Evolutionary conservation across 2,113 vertebrate species (phyloP), one percentile per base, ranked within the genome.

Genomic region (Sarotherodon lohbergeri): DNA sequence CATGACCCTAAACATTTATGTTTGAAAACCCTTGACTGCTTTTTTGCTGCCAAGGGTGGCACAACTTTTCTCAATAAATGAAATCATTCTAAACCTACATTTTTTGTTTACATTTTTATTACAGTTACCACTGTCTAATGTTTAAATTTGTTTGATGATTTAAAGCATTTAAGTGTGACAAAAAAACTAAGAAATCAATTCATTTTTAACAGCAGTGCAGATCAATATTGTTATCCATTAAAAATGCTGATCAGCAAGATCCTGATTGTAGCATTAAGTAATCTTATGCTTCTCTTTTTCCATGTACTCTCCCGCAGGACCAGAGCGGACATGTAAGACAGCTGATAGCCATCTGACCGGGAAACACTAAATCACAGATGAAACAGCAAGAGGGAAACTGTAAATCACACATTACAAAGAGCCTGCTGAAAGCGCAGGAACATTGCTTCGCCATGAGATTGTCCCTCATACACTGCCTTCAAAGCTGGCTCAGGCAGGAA

Each of bases 341-440:
- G 91, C 81, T 80, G 93, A 93, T 93, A 90, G 91, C 93, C 94
- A 92, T 95, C 90, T 90, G 90, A 93, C 89, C 81, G 61, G 95
- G 93, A 95, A 96, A 83, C 93, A 87, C 86, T 95, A 94, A 95
- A 94, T 96, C 95, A 95, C 90, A 94, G 90, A 94, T 96, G 93
- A 96, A 95, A 95, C 91, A 82, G 94, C 80, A 11, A 66, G 36
- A 81, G 68, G 91, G 91, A 90, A 90, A 78, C 81, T 82, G 89
- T 92, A 94, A 96, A 95, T 96, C 95, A 93, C 83, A 92, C 87
- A 83, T 95, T 94, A 96, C 95, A 96, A 95, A 95, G 94, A 94
- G 88, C 66, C 66, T 22, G 94, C 50, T 95, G 95, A 96, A 93
- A 94, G 93, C 88, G 4, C 88, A 91, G 94, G 92, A 95, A 96